phyloP scores from a whole-genome alignment of 2,888 invertebrate genomes.

The Heliconius hortense region DNA sequence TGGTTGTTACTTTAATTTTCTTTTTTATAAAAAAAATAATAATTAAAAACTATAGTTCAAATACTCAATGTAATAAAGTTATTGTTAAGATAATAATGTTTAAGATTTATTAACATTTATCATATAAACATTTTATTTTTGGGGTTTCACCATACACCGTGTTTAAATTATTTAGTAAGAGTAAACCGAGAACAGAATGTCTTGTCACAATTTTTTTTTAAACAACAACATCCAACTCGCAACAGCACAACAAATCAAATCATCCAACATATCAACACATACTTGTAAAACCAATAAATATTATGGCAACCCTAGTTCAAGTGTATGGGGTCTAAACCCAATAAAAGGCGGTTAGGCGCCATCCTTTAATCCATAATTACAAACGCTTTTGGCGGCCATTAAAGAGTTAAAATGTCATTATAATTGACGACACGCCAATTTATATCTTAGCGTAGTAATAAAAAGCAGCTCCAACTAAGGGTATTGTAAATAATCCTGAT shows the following conservation, averaged over 20 bases:
- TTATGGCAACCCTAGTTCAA: slow-evolving; percentile 32
- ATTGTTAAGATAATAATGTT: no score
- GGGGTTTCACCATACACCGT: no score
- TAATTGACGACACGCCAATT: slow-evolving; percentile 61
- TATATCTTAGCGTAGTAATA: slow-evolving; percentile 53
- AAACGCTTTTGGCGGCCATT: slow-evolving; percentile 53
- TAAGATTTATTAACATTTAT: no score
- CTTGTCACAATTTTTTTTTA: no score
- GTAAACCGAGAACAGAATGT: no score
- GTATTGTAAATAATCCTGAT: slow-evolving; percentile 58
- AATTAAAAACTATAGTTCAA: no score
- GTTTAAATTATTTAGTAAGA: no score
- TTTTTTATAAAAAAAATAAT: not conserved
- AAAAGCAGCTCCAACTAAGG: slow-evolving; percentile 51
- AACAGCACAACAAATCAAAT: not conserved
- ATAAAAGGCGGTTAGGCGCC: slow-evolving; percentile 44
- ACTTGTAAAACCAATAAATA: slow-evolving; percentile 22
- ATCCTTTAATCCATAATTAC: slow-evolving; percentile 44
- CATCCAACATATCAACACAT: not conserved
- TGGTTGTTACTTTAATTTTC: not conserved
- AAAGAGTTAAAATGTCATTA: slow-evolving; percentile 56
- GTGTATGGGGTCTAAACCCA: slow-evolving; percentile 31
- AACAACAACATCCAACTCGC: not conserved
- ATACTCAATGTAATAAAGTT: no score
- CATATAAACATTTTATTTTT: no score